Percentiles rank a stretch among this genome's conserved stretches.
These are phyloP conservation scores for Boloria euphrosyne DNA, from an alignment of 2,888 invertebrate species.

Conservation along the genomic window DNA sequence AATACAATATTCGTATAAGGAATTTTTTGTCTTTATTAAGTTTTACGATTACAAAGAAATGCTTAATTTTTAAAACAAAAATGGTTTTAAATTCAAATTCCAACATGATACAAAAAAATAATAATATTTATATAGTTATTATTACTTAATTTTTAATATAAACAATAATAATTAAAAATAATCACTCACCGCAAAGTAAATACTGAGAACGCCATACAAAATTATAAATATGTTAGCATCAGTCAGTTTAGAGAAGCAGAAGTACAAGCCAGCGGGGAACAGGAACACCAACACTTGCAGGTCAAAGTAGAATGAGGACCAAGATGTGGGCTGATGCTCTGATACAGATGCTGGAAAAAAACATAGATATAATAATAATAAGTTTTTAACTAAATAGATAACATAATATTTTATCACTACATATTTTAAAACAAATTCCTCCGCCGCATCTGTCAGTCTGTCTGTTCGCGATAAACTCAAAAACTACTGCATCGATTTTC, in stretches of 20 bases:
- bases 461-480: no score
- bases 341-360: slow-evolving; percentile 89
- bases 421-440: no score
- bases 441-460: no score
- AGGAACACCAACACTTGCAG: slow-evolving; percentile 97
- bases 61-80: no score
- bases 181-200: slow-evolving; percentile 95
- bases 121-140: no score
- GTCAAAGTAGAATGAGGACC: slow-evolving; percentile 99
- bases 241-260: slow-evolving; percentile 96
- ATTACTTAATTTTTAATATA: not conserved
- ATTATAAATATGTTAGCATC: slow-evolving; percentile 99
- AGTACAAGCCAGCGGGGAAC: slow-evolving; percentile 98
- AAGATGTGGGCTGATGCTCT: slow-evolving; percentile 99
- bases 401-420: no score
- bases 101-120: no score
- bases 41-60: no score
- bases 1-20: no score
- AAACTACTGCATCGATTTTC: no score
- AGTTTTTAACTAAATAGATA: not conserved
- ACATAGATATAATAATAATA: not conserved
- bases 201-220: slow-evolving; percentile 97
- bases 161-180: not conserved
- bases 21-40: no score
- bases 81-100: no score